phyloP scores from a whole-genome alignment of 2,797 vertebrate genomes.

The Staurois parvus region DNA sequence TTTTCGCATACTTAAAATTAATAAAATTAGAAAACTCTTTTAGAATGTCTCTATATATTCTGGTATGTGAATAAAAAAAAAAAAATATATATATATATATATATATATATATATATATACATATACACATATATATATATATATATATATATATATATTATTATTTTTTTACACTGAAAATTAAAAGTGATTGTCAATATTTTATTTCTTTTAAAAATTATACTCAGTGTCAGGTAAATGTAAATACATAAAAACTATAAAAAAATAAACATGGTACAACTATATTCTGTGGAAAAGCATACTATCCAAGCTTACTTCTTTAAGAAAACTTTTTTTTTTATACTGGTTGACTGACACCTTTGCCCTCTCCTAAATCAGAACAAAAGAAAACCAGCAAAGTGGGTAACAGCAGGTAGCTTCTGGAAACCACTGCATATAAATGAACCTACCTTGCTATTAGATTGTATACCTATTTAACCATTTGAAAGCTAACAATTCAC shows the following conservation, averaged over 20 bases:
- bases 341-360: slow-evolving; percentile 45
- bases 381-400: slow-evolving; percentile 48
- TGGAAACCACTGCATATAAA: slow-evolving; percentile 41
- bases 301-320: neutral
- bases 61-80: too few species aligned
- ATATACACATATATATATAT: too few species aligned
- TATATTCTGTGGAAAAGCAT: neutral
- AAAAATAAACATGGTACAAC: too few species aligned
- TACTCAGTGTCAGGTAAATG: neutral
- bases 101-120: too few species aligned
- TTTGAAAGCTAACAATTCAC: slow-evolving; percentile 45
- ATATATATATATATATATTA: too few species aligned
- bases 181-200: too few species aligned
- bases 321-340: slow-evolving; percentile 3
- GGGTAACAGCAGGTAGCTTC: slow-evolving; percentile 48
- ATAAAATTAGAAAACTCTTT: neutral
- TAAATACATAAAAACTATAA: neutral
- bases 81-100: too few species aligned
- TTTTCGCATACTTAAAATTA: too few species aligned
- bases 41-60: neutral
- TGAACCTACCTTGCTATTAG: slow-evolving; percentile 40
- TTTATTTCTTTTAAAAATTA: too few species aligned
- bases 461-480: slow-evolving; percentile 44
- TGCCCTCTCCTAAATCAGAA: slow-evolving; percentile 37
- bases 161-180: too few species aligned